Evolutionary conservation across 2,888 invertebrate species (phyloP).

Genomic region (Argyra leucocephala): DNA sequence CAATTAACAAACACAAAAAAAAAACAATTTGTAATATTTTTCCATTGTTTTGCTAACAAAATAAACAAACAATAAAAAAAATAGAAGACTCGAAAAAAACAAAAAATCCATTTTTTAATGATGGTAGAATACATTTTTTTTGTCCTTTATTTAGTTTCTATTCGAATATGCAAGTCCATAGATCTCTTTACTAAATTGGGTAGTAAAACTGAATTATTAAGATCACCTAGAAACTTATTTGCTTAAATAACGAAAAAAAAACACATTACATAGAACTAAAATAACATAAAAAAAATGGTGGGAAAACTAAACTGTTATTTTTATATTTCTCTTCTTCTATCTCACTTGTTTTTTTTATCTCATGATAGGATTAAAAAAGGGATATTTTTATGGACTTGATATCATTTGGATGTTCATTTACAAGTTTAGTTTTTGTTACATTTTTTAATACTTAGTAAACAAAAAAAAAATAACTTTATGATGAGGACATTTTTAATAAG

Average conservation of each 20-base stretch:
- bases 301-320: background rate
- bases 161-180: background rate
- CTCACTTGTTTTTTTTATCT: background rate
- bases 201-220: background rate
- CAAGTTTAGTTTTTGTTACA: background rate
- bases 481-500: background rate
- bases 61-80: no score
- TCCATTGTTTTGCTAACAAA: no score
- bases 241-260: background rate
- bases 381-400: background rate
- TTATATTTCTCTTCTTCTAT: background rate
- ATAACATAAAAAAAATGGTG: background rate
- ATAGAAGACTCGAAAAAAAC: no score
- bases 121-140: no score
- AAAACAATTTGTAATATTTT: no score
- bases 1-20: no score
- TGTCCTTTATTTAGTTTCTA: no score
- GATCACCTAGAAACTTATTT: background rate
- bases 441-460: background rate
- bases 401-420: background rate
- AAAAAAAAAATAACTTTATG: background rate
- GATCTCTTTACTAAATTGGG: background rate
- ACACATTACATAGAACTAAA: background rate
- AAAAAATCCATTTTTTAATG: no score
- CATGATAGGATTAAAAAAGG: background rate